Evolutionary conservation across 2,888 invertebrate genomes (phyloP).

Genomic region (Zygogramma bicolorata): DNA sequence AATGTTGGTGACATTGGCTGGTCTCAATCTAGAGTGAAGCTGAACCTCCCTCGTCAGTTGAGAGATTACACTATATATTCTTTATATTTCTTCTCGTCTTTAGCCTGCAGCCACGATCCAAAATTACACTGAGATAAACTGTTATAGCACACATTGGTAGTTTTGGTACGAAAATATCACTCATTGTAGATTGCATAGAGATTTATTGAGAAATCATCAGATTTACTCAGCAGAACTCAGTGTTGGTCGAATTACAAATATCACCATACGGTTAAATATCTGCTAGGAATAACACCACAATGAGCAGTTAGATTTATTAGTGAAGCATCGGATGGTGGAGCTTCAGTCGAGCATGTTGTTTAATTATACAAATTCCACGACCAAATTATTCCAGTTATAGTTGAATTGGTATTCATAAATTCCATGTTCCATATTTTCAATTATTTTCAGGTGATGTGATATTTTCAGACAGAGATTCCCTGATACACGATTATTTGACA

Average conservation of each 20-base stretch:
- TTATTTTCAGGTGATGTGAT: not conserved
- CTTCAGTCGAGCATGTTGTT: constrained; percentile 4
- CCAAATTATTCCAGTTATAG: constrained; percentile 13
- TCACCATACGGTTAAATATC: constrained; percentile 38
- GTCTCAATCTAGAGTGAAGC: too few species aligned
- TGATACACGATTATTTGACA: constrained; percentile 19
- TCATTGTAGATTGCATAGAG: constrained; percentile 39
- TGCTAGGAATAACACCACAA: constrained; percentile 37
- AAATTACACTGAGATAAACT: too few species aligned
- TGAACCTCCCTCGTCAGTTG: too few species aligned
- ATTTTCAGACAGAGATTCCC: constrained; percentile 19
- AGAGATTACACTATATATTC: too few species aligned
- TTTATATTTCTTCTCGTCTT: too few species aligned
- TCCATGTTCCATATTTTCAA: not conserved
- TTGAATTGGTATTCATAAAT: not conserved
- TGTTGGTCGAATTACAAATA: constrained; percentile 42
- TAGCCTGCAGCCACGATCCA: too few species aligned
- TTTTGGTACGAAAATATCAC: constrained; percentile 27
- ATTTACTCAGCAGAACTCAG: constrained; percentile 15
- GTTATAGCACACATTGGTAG: too few species aligned
- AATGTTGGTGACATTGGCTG: too few species aligned
- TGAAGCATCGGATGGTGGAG: constrained; percentile 14
- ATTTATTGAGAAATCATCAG: constrained; percentile 31
- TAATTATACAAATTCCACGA: constrained; percentile 2
- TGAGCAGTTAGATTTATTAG: constrained; percentile 19